Base-by-base conservation (phyloP, 2,888 invertebrate species). In the Drosophila hamatofila region DNA sequence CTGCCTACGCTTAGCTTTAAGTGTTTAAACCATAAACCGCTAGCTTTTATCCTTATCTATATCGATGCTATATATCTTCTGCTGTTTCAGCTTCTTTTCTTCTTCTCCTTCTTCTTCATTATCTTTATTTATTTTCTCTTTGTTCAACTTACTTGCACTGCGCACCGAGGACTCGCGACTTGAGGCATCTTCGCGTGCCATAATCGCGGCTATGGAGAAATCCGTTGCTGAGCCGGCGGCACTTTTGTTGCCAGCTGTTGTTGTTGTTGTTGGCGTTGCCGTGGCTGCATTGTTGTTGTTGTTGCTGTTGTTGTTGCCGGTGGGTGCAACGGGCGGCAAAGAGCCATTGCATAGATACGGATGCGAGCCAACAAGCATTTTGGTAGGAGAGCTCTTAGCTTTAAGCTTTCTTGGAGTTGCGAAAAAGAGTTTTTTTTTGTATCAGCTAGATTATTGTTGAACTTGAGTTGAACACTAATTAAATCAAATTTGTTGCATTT, bases 151-250 rank as follows among this genome's bases (percentile, higher is more conserved):
- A 92, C 91, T 92, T 89, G 92, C 86, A 89, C 91, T 92, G 75
- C 92, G 90, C 37, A 92, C 79, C 6, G 88, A 90, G 67, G 92
- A 92, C 58, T 92, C 92, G 42, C 92, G 89, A 71, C 92, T 92
- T 41, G 92, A 91, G 68, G 91, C 88, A 72, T 92, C 91, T 83
- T 95, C 95, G 81, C 96, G 94, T 91, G 97, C 96, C 97, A 98
- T 98, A 91, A 98, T 97, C 83, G 98, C 97, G 55, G 97, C 97
- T 89, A 98, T 98, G 91, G 97, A 97, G 94, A 98, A 98, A 94
- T 98, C 98, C 65, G 98, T 98, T 92, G 97, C 97, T 8, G 92
- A 92, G 86, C 91, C 91, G 91, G 86, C 91, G 92, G 92, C 89
- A 81, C 81, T 84, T 87, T 91, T 91, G 78, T 81, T 90, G 54